A percentile compares a stretch with the other conserved stretches of the same genome.
Conservation (phyloP, 2,888 invertebrate species). For the Stenolophus ochropezus region DNA sequence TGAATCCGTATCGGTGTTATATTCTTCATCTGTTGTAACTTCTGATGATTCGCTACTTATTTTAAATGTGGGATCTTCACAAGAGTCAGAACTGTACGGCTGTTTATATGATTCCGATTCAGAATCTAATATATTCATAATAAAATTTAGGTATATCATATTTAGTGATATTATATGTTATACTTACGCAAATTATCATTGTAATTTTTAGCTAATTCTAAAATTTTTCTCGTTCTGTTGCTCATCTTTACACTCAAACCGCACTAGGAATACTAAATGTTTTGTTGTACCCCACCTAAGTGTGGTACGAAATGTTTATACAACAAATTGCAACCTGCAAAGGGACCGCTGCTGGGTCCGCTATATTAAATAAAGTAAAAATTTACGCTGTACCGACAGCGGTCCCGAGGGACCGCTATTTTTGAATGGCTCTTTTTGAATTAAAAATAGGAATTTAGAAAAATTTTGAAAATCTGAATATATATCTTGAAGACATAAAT, state of each 20-base stretch:
- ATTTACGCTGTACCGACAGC: neutral
- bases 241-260: neutral
- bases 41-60: constrained; percentile 8
- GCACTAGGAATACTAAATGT: neutral
- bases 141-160: neutral
- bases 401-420: constrained; percentile 7
- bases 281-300: neutral
- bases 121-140: neutral
- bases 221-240: neutral
- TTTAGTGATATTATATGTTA: neutral
- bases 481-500: neutral
- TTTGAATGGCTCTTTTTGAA: neutral
- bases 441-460: neutral
- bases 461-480: neutral
- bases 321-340: neutral
- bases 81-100: constrained; percentile 19
- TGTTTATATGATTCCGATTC: neutral
- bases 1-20: constrained; percentile 16
- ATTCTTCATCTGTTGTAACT: constrained; percentile 20
- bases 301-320: neutral
- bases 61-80: constrained; percentile 11
- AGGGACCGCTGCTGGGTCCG: constrained; percentile 8
- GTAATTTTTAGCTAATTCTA: neutral
- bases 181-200: neutral
- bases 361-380: neutral